phyloP scores from a whole-genome alignment of 2,113 vertebrate genomes.

The Parus major region DNA sequence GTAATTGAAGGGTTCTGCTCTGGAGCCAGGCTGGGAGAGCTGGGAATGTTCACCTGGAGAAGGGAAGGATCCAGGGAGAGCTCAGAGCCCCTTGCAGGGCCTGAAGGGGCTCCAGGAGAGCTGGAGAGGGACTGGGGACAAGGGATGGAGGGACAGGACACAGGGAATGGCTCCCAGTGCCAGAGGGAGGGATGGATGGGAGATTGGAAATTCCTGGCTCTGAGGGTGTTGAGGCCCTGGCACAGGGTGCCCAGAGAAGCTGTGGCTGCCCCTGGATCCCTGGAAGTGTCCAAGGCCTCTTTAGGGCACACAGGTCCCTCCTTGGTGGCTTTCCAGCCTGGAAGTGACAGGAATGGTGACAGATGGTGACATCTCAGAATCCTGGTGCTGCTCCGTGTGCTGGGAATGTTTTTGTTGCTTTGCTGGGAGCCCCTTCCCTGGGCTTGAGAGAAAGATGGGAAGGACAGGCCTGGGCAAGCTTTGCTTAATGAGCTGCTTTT shows the following conservation, averaged over 20 bases:
- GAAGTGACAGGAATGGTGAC: too few relatives aligned
- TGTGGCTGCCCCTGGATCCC: background rate
- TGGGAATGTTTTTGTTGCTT: background rate
- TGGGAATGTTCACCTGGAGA: background rate
- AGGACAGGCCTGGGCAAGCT: background rate
- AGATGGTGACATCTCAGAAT: too few relatives aligned
- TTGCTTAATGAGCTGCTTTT: background rate
- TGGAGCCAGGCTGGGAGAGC: background rate
- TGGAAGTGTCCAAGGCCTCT: background rate
- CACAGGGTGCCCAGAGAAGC: rapidly evolving
- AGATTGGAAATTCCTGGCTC: background rate
- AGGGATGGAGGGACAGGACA: background rate
- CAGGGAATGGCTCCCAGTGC: background rate
- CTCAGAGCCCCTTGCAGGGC: background rate
- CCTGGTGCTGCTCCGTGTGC: background rate
- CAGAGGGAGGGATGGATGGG: background rate
- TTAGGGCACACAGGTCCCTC: too few relatives aligned
- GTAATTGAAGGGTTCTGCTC: background rate
- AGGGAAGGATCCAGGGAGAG: background rate
- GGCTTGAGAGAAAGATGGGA: background rate
- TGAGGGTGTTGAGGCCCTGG: rapidly evolving
- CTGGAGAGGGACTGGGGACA: background rate
- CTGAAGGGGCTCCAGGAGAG: background rate
- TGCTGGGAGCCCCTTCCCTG: background rate
- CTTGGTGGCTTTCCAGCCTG: rapidly evolving